phyloP scores from a whole-genome alignment of 2,888 invertebrate species.

The Belgica antarctica region DNA sequence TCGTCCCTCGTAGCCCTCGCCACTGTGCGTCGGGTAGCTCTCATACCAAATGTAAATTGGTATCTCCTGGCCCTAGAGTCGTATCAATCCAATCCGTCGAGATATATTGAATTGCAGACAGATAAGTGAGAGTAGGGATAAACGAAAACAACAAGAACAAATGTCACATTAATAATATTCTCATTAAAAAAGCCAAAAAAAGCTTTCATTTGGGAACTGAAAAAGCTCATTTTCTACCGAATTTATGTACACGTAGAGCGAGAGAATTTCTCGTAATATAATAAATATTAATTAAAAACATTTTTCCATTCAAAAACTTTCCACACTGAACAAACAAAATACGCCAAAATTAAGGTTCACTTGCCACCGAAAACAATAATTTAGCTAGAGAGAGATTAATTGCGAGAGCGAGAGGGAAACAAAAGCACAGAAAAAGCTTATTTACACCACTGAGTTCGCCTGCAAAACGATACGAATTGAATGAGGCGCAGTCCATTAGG shows the following conservation, averaged over 20 bases:
- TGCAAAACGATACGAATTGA: too few species aligned
- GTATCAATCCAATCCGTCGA: not conserved
- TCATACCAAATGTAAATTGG: constrained; percentile 98
- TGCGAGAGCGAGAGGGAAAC: not conserved
- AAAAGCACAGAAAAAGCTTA: not conserved
- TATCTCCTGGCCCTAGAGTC: constrained; percentile 83
- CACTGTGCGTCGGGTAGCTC: constrained; percentile 95
- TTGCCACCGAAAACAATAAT: too few species aligned
- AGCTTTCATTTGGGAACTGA: too few species aligned
- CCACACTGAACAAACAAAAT: not conserved
- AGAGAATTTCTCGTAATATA: constrained; percentile 4
- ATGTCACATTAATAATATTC: too few species aligned
- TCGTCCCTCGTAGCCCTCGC: constrained; percentile 88
- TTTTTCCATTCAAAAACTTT: not conserved
- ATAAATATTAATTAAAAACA: constrained; percentile 26
- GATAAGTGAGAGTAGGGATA: not conserved
- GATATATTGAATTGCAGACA: not conserved
- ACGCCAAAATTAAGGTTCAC: not conserved
- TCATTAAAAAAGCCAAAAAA: too few species aligned
- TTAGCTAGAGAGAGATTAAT: not conserved
- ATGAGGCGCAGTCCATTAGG: too few species aligned
- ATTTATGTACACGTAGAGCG: constrained; percentile 2
- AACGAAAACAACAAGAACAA: not conserved
- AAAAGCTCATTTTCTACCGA: not conserved
- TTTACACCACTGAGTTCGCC: not conserved